Conservation (phyloP, 2,797 vertebrate species). For the Sus cebifrons region DNA sequence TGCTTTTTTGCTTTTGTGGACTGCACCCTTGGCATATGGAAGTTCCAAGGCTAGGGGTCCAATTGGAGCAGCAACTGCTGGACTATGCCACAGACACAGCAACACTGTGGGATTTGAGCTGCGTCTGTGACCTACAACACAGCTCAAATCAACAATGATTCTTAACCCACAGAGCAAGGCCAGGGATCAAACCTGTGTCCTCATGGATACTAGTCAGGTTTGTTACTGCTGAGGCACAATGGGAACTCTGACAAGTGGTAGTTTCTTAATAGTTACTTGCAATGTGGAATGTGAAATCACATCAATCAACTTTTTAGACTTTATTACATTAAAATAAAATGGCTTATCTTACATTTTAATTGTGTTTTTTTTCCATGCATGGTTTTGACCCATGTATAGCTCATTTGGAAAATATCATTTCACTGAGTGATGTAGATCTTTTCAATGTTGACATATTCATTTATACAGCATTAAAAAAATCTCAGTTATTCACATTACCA, state of each 20-base stretch:
- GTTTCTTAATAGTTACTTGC: neutral
- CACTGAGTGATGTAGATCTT: neutral
- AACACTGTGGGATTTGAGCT: neutral
- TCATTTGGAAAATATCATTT: slow-evolving; percentile 5
- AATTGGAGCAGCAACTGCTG: too few species aligned
- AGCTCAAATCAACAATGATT: too few species aligned
- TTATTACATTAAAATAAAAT: neutral
- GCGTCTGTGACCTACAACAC: too few species aligned
- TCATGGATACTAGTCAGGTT: too few species aligned
- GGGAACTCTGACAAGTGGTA: neutral
- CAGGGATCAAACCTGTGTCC: too few species aligned
- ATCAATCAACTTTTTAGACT: neutral
- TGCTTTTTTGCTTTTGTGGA: too few species aligned
- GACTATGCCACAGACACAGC: too few species aligned
- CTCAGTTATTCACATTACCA: neutral
- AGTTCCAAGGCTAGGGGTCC: too few species aligned
- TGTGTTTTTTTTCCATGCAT: neutral
- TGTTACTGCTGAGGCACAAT: too few species aligned
- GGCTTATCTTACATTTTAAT: neutral
- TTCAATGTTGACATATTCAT: neutral
- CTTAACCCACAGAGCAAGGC: too few species aligned
- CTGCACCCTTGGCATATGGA: too few species aligned
- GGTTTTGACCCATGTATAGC: neutral
- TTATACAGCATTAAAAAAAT: neutral
- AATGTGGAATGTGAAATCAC: neutral